These are phyloP conservation scores for Varanus salvator DNA, from an alignment of 2,113 vertebrate species.

Conservation along the genomic window DNA sequence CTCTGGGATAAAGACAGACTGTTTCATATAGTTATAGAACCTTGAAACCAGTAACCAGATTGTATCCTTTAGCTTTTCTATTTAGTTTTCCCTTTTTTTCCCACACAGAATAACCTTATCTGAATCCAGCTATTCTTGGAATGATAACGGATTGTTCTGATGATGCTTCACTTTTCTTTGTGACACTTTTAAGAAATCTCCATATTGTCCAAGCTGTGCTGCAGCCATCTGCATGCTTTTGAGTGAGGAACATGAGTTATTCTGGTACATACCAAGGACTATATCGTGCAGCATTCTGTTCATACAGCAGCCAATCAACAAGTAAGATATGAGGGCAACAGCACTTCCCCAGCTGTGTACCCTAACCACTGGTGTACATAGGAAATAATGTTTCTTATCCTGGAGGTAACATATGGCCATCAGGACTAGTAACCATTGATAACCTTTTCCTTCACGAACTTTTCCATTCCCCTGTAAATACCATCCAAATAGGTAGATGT, in stretches of 20 bases:
- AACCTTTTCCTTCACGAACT: too few species aligned
- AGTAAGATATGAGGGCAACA: too few species aligned
- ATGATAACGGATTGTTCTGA: conserved; percentile 3
- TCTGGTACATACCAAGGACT: too few species aligned
- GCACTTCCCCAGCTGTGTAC: too few species aligned
- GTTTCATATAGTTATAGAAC: not conserved
- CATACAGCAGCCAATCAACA: too few species aligned
- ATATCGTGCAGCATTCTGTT: too few species aligned
- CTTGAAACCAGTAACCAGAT: not conserved
- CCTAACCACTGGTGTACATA: too few species aligned
- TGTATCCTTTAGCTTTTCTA: conserved; percentile 5
- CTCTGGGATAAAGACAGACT: not conserved
- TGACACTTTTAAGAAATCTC: not conserved
- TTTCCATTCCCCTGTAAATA: too few species aligned
- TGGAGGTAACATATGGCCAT: too few species aligned
- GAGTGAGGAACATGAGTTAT: not conserved
- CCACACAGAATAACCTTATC: not conserved
- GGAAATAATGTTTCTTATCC: too few species aligned
- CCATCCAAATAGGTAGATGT: too few species aligned
- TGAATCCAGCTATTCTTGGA: not conserved
- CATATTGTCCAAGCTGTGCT: not conserved
- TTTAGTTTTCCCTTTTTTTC: conserved; percentile 2
- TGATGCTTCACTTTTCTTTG: conserved; percentile 6
- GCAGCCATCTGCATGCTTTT: not conserved
- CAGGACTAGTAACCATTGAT: too few species aligned